phyloP scores from a whole-genome alignment of 2,797 vertebrate species.

The Iguana delicatissima region DNA sequence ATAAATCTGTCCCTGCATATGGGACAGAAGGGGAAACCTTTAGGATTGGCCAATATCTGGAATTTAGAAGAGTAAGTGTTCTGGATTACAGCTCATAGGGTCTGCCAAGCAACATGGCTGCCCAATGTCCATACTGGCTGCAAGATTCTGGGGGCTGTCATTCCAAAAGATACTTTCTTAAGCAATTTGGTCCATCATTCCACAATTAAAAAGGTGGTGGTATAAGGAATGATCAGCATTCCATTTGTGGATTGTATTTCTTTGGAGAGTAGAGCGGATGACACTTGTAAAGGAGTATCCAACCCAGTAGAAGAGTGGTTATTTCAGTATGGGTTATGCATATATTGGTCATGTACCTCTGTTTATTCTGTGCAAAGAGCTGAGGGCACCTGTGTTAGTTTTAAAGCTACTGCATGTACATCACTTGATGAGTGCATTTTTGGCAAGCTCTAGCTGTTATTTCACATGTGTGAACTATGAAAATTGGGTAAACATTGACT shows the following conservation, averaged over 20 bases:
- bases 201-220: slow-evolving; percentile 34
- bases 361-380: slow-evolving; percentile 71
- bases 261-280: slow-evolving; percentile 53
- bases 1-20: too few species aligned
- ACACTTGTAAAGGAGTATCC: slow-evolving; percentile 56
- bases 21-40: neutral
- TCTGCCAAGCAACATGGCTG: too few species aligned
- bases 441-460: slow-evolving; percentile 76
- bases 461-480: slow-evolving; percentile 77
- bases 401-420: slow-evolving; percentile 73
- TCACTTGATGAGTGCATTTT: slow-evolving; percentile 67
- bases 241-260: slow-evolving; percentile 42
- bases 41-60: neutral
- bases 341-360: slow-evolving; percentile 73
- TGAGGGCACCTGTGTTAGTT: slow-evolving; percentile 79
- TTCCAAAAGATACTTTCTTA: neutral
- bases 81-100: too few species aligned
- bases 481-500: slow-evolving; percentile 74
- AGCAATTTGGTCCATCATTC: neutral
- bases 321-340: slow-evolving; percentile 66
- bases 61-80: too few species aligned
- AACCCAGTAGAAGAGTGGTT: slow-evolving; percentile 52
- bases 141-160: too few species aligned
- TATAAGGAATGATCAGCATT: slow-evolving; percentile 29
- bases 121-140: too few species aligned